These are phyloP conservation scores for Kryphioiulus occultus DNA, from an alignment of 2,888 invertebrate genomes.

Conservation along the genomic window DNA sequence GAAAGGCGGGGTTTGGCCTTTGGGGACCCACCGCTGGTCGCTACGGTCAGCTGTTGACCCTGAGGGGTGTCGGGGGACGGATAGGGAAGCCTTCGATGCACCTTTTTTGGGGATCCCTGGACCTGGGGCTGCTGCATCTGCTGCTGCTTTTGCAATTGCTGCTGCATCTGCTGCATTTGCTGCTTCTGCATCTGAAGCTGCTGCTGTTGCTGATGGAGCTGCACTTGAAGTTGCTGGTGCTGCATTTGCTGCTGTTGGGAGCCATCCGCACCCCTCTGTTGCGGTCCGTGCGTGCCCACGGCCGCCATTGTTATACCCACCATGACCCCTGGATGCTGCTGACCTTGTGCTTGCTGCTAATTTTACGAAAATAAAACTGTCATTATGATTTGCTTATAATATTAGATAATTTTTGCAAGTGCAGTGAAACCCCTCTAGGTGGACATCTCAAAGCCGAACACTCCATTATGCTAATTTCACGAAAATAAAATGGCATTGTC, in stretches of 20 bases:
- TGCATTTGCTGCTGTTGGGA: constrained; percentile 53
- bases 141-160: constrained; percentile 51
- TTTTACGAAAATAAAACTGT: constrained; percentile 52
- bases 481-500: too few relatives aligned
- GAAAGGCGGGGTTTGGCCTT: constrained; percentile 47
- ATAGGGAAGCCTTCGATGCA: constrained; percentile 45
- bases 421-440: too few relatives aligned
- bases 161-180: constrained; percentile 54
- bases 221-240: constrained; percentile 59
- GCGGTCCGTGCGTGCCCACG: not conserved
- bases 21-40: constrained; percentile 40
- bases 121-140: constrained; percentile 52
- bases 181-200: constrained; percentile 49
- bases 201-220: constrained; percentile 56
- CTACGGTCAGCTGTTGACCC: not conserved
- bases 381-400: too few relatives aligned
- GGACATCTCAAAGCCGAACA: too few relatives aligned
- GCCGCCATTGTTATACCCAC: not conserved
- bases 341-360: constrained; percentile 55
- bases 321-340: constrained; percentile 19
- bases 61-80: constrained; percentile 2
- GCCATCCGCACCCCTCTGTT: not conserved
- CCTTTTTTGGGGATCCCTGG: not conserved
- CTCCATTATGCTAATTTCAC: too few relatives aligned
- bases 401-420: too few relatives aligned